Base-by-base conservation (phyloP, 2,888 invertebrate genomes). In the Limenitis camilla region DNA sequence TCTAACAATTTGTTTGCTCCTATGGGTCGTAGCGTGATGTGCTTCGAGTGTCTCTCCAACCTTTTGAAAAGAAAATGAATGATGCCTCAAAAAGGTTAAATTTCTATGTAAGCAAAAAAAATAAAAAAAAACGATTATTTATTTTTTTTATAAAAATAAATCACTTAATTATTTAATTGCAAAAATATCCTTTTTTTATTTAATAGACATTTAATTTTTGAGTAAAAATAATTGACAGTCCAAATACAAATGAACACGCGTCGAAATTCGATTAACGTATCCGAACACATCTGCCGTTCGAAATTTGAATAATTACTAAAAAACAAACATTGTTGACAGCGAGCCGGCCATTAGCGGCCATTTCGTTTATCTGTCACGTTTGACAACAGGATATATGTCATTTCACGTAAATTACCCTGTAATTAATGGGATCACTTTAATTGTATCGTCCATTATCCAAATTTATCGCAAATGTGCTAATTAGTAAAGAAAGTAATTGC, bases 251-350 rank as follows among this genome's bases (percentile, higher is more conserved):
- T 48, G 36, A 48, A 42, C 47, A 50, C 60, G 55, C 57, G 56
- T 59, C 42, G 53, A 61, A 68, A 76, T 74, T 75, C 74, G 74
- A 77, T 76, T 76, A 74, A 64, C 72, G 71, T 69, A 72, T 69
- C 64, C 66, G 68, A 67, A 74, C 70, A 74, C 85, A 85, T 85
- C 84, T 84, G 85, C 80, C 69, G 74, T 80, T 81, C 78, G 59
- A 78, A 80, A 81, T 84, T 85, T 83, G 72, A 84, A 82, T 84
- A 84, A 84, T 85, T 76, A 81, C 76, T 73, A 69, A 71, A 71
- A 72, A 74, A 71, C 72, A 77, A 74, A 78, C 72, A 67, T 69
- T 66, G 65, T 66, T 65, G 76, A 70, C 71, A 74, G 61, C 66
- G 63, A 72, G 62, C 66, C 68, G 56, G 66, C 69, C 73, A 79